These are phyloP conservation scores for Drosophila paramelanica DNA, from an alignment of 2,888 invertebrate species.

Conservation along the genomic window DNA sequence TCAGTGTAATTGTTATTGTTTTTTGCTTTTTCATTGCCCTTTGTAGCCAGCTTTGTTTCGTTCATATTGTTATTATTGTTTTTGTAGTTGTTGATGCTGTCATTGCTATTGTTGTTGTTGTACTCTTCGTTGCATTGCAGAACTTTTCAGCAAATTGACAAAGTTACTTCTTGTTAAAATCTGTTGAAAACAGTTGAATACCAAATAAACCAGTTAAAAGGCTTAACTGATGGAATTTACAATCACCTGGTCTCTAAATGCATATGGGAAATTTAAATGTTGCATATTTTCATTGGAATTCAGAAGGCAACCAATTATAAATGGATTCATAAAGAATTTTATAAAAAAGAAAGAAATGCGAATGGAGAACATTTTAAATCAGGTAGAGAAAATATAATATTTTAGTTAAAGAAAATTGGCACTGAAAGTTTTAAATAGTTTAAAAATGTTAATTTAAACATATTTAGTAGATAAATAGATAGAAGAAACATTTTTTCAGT, in stretches of 20 bases:
- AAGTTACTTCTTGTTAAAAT: conserved; percentile 26
- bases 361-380: background rate
- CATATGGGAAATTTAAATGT: background rate
- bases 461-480: too few species aligned
- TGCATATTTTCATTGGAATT: background rate
- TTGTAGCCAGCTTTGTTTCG: conserved; percentile 31
- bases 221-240: conserved; percentile 8
- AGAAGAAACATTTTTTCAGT: background rate
- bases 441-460: too few species aligned
- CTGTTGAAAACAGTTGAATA: conserved; percentile 47
- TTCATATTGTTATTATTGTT: conserved; percentile 8
- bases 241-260: background rate
- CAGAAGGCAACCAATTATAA: background rate
- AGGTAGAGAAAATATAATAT: too few species aligned
- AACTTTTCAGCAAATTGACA: conserved; percentile 60
- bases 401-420: too few species aligned
- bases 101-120: conserved; percentile 7
- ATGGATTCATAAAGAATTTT: background rate
- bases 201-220: conserved; percentile 21
- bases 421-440: too few species aligned
- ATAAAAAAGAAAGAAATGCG: background rate
- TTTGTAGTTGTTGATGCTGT: background rate
- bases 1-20: conserved; percentile 77
- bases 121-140: conserved; percentile 5
- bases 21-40: conserved; percentile 38